These are phyloP conservation scores for Hippoglossus stenolepis DNA, from an alignment of 2,113 vertebrate genomes.

Conservation along the genomic window DNA sequence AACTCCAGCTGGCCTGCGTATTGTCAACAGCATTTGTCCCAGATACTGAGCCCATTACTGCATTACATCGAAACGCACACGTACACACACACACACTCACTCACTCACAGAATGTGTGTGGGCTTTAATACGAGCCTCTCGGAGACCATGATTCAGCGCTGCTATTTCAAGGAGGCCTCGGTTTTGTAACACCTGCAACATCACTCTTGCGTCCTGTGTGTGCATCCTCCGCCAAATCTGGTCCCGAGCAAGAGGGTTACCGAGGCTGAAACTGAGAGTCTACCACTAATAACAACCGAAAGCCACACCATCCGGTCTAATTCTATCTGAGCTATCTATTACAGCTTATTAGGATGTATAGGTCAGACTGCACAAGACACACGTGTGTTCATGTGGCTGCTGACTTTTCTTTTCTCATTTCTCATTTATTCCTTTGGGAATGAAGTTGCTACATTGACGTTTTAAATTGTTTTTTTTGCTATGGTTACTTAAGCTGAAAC, in stretches of 20 bases:
- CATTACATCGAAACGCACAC: conserved; percentile 60
- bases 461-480: neutral
- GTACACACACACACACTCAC: neutral
- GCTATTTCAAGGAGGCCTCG: conserved; percentile 63
- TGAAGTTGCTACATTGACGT: neutral
- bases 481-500: too few relatives aligned
- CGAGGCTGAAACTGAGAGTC: conserved; percentile 38
- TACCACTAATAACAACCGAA: conserved; percentile 59
- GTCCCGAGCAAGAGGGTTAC: conserved; percentile 43
- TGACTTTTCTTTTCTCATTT: conserved; percentile 20
- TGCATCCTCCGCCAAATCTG: conserved; percentile 37
- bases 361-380: neutral
- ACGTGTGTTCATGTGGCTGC: neutral
- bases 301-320: conserved; percentile 46
- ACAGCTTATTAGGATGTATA: conserved; percentile 42
- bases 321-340: conserved; percentile 42
- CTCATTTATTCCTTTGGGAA: conserved; percentile 9
- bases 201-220: conserved; percentile 34
- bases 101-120: conserved; percentile 56
- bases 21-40: conserved; percentile 70
- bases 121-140: conserved; percentile 47
- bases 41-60: conserved; percentile 73
- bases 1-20: conserved; percentile 71
- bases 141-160: conserved; percentile 57
- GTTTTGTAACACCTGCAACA: conserved; percentile 41